phyloP scores from a whole-genome alignment of 1,140 invertebrate genomes.

The Drosophila miranda region DNA sequence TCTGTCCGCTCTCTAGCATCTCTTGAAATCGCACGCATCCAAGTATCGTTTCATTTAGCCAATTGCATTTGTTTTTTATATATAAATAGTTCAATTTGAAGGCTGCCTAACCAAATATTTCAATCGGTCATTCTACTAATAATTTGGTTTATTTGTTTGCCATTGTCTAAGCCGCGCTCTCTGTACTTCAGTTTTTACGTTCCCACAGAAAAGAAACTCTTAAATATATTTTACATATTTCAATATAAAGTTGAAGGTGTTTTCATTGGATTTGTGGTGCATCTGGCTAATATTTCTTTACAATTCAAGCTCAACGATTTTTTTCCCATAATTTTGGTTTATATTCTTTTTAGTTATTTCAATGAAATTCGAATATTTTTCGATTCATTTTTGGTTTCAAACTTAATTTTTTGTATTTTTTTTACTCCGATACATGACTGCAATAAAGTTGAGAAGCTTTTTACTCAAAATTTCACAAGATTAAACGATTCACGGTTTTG shows the following conservation, averaged over 20 bases:
- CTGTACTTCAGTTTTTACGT: slow-evolving; percentile 46
- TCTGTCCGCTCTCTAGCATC: slow-evolving; percentile 7
- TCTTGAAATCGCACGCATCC: slow-evolving; percentile 2
- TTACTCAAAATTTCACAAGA: too few relatives aligned
- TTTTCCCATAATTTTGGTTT: too few relatives aligned
- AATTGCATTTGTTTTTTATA: slow-evolving; percentile 56
- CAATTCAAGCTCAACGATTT: too few relatives aligned
- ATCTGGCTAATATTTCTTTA: not conserved
- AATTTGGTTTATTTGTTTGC: slow-evolving; percentile 8
- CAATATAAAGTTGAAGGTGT: too few relatives aligned
- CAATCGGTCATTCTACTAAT: not conserved
- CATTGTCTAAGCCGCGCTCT: slow-evolving; percentile 16
- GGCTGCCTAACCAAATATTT: slow-evolving; percentile 11
- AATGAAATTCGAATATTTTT: too few relatives aligned
- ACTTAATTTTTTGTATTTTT: too few relatives aligned
- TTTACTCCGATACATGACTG: too few relatives aligned
- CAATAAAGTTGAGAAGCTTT: too few relatives aligned
- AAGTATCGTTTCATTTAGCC: slow-evolving; percentile 46
- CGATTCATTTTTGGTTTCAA: too few relatives aligned
- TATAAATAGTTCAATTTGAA: slow-evolving; percentile 29
- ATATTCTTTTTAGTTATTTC: too few relatives aligned
- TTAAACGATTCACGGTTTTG: too few relatives aligned
- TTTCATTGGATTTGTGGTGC: not conserved
- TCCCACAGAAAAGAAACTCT: slow-evolving; percentile 17
- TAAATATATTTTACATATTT: slow-evolving; percentile 23